Conservation (phyloP, 2,797 vertebrate genomes). For the Acanthiza pusilla region DNA sequence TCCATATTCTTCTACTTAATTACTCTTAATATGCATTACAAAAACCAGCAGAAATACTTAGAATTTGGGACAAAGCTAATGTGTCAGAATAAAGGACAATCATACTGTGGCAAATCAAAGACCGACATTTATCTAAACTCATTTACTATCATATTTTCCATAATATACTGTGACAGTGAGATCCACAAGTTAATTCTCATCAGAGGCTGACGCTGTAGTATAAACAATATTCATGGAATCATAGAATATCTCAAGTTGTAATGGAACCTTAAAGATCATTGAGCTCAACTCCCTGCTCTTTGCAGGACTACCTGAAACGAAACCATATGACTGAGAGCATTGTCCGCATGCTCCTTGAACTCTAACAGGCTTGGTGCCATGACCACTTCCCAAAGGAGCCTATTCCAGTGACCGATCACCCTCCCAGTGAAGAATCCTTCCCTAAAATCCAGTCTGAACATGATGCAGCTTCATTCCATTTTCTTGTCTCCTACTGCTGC, state of each 20-base stretch:
- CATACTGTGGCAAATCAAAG: background rate
- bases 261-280: background rate
- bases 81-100: background rate
- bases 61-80: background rate
- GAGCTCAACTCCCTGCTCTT: background rate
- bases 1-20: background rate
- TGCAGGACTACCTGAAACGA: background rate
- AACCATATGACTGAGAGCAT: background rate
- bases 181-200: background rate
- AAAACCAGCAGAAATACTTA: background rate
- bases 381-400: background rate
- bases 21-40: background rate
- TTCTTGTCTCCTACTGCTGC: background rate
- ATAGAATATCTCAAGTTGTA: background rate
- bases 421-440: background rate
- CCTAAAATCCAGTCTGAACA: background rate
- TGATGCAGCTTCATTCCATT: background rate
- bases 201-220: background rate
- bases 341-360: background rate
- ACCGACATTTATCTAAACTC: background rate
- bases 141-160: background rate
- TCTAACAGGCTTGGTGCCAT: background rate
- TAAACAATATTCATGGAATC: background rate
- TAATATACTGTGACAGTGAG: background rate
- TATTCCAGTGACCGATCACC: fast-evolving